phyloP scores from a whole-genome alignment of 2,888 invertebrate species.

The Heteromurus nitidus region DNA sequence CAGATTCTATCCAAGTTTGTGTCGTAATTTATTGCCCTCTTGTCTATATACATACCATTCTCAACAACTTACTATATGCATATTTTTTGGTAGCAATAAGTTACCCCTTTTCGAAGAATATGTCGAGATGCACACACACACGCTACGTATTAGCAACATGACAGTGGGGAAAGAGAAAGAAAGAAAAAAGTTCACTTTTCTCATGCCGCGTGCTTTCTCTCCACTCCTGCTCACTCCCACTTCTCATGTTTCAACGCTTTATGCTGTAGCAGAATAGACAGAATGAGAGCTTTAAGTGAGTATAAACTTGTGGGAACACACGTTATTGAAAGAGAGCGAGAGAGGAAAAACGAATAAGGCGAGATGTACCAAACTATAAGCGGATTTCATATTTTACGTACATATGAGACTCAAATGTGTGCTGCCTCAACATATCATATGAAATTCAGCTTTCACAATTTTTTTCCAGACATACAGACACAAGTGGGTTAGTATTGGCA shows the following conservation, averaged over 20 bases:
- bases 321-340: neutral
- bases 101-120: no score
- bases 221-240: neutral
- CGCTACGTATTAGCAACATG: neutral
- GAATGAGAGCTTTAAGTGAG: neutral
- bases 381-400: conserved; percentile 12
- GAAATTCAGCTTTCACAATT: neutral
- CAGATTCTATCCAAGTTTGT: conserved; percentile 45
- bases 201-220: no score
- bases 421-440: neutral
- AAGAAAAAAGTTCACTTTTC: no score
- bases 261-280: neutral
- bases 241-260: neutral
- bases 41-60: conserved; percentile 16
- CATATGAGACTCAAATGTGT: no score
- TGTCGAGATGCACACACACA: neutral
- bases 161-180: conserved; percentile 1
- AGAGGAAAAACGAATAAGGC: no score
- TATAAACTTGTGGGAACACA: conserved; percentile 14
- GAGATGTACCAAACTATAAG: conserved; percentile 4
- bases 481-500: neutral
- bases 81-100: neutral
- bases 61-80: neutral
- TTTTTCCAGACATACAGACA: neutral
- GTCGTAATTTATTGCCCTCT: conserved; percentile 43